phyloP scores from a whole-genome alignment of 2,113 vertebrate genomes.

The Pteropus alecto region DNA sequence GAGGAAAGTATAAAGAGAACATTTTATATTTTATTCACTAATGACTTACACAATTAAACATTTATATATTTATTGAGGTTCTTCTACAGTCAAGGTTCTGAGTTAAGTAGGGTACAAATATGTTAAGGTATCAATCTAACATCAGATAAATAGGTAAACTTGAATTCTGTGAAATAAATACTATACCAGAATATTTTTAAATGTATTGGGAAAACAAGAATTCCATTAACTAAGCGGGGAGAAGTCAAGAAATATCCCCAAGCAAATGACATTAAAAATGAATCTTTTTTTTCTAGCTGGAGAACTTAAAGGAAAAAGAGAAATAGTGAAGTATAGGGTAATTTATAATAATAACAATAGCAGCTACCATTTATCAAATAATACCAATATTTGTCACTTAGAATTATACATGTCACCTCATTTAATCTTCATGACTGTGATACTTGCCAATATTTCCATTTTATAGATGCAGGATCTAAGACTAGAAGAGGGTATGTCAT shows the following conservation, averaged over 20 bases:
- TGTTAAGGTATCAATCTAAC: background rate
- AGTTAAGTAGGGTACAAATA: background rate
- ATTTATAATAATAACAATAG: background rate
- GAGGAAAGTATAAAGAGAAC: background rate
- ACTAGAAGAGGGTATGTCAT: background rate
- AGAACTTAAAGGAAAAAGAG: background rate
- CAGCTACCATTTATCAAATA: background rate
- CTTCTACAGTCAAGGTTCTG: background rate
- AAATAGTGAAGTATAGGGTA: background rate
- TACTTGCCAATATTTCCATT: background rate
- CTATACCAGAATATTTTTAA: background rate
- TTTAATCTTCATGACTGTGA: background rate
- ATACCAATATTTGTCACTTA: background rate
- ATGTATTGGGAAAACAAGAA: background rate
- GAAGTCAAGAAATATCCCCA: background rate
- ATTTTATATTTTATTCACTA: background rate
- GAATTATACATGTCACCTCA: background rate
- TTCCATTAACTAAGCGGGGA: background rate
- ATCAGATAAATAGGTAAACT: background rate
- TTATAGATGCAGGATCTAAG: background rate
- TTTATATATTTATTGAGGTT: background rate
- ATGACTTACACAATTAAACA: background rate
- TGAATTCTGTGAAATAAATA: background rate
- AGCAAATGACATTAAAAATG: background rate
- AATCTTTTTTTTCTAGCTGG: background rate